These are phyloP conservation scores for Drosophila birchii DNA, from an alignment of 2,888 invertebrate species.

Conservation along the genomic window DNA sequence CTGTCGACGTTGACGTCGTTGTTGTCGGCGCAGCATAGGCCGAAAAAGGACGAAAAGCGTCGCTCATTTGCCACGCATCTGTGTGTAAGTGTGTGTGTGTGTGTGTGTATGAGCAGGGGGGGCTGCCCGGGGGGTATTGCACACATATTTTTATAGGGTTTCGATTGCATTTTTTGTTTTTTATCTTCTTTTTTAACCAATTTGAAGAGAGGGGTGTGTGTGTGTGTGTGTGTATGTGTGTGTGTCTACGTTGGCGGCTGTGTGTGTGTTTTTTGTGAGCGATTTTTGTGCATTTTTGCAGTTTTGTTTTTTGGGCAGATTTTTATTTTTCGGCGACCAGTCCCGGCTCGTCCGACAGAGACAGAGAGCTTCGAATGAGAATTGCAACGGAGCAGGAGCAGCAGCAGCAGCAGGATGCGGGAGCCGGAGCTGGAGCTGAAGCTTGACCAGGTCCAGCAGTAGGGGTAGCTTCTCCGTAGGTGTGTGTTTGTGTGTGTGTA, in stretches of 20 bases:
- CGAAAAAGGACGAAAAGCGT: slow-evolving; percentile 76
- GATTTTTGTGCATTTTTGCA: slow-evolving; percentile 53
- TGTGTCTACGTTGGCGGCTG: slow-evolving; percentile 47
- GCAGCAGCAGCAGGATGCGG: slow-evolving; percentile 20
- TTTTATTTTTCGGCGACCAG: slow-evolving; percentile 77
- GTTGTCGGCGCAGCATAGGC: slow-evolving; percentile 69
- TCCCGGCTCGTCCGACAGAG: slow-evolving; percentile 49
- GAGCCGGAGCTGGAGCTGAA: slow-evolving; percentile 43
- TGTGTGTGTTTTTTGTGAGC: slow-evolving; percentile 45
- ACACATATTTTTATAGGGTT: slow-evolving; percentile 81
- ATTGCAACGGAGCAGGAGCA: slow-evolving; percentile 1
- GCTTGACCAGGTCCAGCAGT: slow-evolving; percentile 63
- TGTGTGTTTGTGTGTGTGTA: slow-evolving; percentile 32
- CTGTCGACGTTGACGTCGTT: slow-evolving; percentile 18
- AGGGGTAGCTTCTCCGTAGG: slow-evolving; percentile 20
- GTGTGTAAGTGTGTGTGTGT: slow-evolving; percentile 18
- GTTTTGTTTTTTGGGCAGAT: slow-evolving; percentile 75
- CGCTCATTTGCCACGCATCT: slow-evolving; percentile 71
- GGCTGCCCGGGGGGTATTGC: slow-evolving; percentile 24
- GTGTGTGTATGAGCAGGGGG: slow-evolving; percentile 2
- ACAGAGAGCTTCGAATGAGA: slow-evolving; percentile 22
- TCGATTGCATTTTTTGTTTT: slow-evolving; percentile 66
- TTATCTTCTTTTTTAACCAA: slow-evolving; percentile 34
- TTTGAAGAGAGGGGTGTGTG: slow-evolving; percentile 18
- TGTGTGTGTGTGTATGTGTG: slow-evolving; percentile 20